Conservation (phyloP, 2,113 vertebrate genomes). For the Anguilla japonica region DNA sequence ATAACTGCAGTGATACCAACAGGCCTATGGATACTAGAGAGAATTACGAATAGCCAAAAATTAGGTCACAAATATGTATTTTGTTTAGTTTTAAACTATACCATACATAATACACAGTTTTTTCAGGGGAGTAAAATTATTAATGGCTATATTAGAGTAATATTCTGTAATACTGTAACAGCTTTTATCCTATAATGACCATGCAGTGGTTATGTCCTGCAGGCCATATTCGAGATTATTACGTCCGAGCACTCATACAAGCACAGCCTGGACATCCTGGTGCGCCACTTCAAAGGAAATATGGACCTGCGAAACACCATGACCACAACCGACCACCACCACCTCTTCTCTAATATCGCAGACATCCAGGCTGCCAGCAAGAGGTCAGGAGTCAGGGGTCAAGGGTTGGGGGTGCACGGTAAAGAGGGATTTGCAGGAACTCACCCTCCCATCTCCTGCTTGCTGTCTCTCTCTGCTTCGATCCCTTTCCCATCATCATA, state of each 20-base stretch:
- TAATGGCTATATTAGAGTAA: no score
- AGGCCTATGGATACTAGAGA: not conserved
- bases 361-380: slow-evolving; percentile 81
- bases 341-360: slow-evolving; percentile 94
- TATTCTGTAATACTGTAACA: not conserved
- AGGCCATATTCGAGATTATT: slow-evolving; percentile 98
- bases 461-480: not conserved
- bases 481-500: not conserved
- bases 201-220: slow-evolving; percentile 7
- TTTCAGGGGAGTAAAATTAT: no score
- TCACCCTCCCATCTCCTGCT: not conserved
- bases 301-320: slow-evolving; percentile 75
- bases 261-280: slow-evolving; percentile 86
- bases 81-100: no score
- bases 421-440: not conserved
- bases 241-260: slow-evolving; percentile 92
- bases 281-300: slow-evolving; percentile 78
- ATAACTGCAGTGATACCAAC: not conserved
- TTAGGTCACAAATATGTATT: not conserved
- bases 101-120: no score
- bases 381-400: slow-evolving; percentile 53
- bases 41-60: not conserved
- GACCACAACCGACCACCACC: slow-evolving; percentile 84
- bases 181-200: not conserved
- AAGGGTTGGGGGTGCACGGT: not conserved